A percentile compares a stretch with the other conserved stretches of the same genome.
These are phyloP conservation scores for Heliconius eleuchia DNA, from an alignment of 1,140 invertebrate species.

Conservation along the genomic window DNA sequence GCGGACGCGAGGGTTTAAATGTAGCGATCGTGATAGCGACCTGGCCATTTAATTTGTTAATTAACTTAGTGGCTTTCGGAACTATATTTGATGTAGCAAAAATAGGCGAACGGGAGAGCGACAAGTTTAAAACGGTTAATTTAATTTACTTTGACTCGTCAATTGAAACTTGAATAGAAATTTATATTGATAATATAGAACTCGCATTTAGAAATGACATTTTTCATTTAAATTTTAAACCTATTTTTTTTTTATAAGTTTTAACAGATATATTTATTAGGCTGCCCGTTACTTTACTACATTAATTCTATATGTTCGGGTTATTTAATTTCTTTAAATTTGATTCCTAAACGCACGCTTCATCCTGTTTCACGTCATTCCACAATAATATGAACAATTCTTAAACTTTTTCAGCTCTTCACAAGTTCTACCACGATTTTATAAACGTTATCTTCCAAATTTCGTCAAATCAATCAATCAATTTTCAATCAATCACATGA, in stretches of 20 bases:
- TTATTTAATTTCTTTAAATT: no score
- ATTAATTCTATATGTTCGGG: no score
- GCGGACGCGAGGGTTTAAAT: neutral
- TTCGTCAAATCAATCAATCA: neutral
- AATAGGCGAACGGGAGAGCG: constrained; percentile 7
- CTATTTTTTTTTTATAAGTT: no score
- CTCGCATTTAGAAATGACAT: neutral
- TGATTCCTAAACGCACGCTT: no score
- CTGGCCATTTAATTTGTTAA: constrained; percentile 17
- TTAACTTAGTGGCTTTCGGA: constrained; percentile 12
- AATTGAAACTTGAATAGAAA: neutral
- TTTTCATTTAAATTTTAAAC: neutral
- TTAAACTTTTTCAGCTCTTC: neutral
- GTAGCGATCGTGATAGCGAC: constrained; percentile 9
- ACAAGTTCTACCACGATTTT: neutral
- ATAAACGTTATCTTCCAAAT: neutral
- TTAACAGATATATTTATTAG: neutral
- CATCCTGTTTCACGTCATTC: no score
- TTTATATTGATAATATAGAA: neutral
- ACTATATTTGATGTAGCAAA: constrained; percentile 14
- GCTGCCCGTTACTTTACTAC: no score
- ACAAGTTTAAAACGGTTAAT: neutral
- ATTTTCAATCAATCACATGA: neutral
- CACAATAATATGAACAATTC: neutral
- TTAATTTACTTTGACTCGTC: neutral